phyloP scores from a whole-genome alignment of 2,797 vertebrate species.

The Danio albolineatus region DNA sequence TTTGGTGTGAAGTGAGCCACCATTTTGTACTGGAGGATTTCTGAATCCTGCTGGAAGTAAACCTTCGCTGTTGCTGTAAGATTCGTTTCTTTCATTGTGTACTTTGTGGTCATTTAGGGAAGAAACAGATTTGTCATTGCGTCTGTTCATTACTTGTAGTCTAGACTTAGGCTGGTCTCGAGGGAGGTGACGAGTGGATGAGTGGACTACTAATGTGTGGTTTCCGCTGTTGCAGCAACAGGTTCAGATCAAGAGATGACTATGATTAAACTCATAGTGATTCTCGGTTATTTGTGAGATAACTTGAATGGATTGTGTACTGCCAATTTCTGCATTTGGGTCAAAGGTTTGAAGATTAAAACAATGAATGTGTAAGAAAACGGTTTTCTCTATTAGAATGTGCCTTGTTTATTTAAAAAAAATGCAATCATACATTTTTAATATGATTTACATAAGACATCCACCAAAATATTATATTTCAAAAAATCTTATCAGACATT shows the following conservation, averaged over 20 bases:
- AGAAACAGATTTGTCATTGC: background rate
- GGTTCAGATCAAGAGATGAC: background rate
- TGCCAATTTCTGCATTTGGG: too few species aligned
- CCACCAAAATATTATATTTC: too few species aligned
- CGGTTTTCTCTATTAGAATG: too few species aligned
- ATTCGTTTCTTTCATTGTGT: slow-evolving; percentile 4
- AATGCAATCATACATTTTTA: too few species aligned
- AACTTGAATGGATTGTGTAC: too few species aligned
- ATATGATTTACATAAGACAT: too few species aligned
- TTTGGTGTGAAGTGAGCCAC: slow-evolving; percentile 43
- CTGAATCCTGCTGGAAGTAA: background rate
- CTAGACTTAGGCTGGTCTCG: background rate
- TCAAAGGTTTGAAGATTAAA: too few species aligned
- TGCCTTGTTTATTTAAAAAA: too few species aligned
- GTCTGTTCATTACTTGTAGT: background rate
- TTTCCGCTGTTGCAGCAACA: background rate
- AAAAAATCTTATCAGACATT: too few species aligned
- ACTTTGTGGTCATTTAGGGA: background rate
- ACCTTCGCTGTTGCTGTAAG: background rate
- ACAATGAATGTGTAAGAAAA: too few species aligned
- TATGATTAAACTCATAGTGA: background rate
- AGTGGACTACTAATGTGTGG: background rate
- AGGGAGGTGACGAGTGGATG: background rate
- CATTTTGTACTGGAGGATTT: slow-evolving; percentile 28
- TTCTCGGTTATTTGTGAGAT: background rate